Evolutionary conservation across 1,140 invertebrate species (phyloP).

Genomic region (Aleiodes sp.): DNA sequence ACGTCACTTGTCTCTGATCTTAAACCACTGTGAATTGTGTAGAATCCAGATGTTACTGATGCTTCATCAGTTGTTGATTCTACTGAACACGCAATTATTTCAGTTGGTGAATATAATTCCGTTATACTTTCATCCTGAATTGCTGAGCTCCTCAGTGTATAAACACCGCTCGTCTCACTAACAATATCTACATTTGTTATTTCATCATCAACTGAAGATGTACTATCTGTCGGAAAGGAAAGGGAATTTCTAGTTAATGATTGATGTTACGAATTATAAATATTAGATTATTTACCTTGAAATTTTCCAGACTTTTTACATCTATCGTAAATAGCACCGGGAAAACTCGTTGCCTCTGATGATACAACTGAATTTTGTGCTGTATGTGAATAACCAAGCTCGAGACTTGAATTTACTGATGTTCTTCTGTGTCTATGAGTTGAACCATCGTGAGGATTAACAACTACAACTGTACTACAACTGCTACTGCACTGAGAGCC

Average conservation of each 20-base stretch:
- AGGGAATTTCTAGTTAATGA: constrained; percentile 1
- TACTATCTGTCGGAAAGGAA: constrained; percentile 15
- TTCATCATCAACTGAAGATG: constrained; percentile 29
- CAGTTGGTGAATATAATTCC: constrained; percentile 53
- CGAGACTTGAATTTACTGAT: constrained; percentile 79
- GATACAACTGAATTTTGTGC: constrained; percentile 80
- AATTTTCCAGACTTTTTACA: constrained; percentile 60
- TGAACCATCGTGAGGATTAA: constrained; percentile 58
- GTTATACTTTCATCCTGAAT: constrained; percentile 62
- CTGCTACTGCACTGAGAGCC: constrained; percentile 84
- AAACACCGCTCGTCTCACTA: constrained; percentile 81
- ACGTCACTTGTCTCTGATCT: constrained; percentile 58
- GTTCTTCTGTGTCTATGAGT: constrained; percentile 62
- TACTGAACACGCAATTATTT: constrained; percentile 58
- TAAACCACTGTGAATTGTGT: constrained; percentile 63
- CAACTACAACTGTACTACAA: constrained; percentile 82
- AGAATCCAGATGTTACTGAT: constrained; percentile 63
- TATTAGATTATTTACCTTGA: constrained; percentile 45
- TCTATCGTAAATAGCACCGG: constrained; percentile 65
- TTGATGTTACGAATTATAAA: no score
- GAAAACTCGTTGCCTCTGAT: constrained; percentile 59
- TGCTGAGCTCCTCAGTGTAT: constrained; percentile 79
- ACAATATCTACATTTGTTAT: constrained; percentile 56
- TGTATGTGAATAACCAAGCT: constrained; percentile 83
- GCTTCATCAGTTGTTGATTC: constrained; percentile 63